A percentile compares a stretch with the other conserved stretches of the same genome.
Evolutionary conservation across 2,797 vertebrate genomes (phyloP).

Genomic region (Furcifer pardalis): DNA sequence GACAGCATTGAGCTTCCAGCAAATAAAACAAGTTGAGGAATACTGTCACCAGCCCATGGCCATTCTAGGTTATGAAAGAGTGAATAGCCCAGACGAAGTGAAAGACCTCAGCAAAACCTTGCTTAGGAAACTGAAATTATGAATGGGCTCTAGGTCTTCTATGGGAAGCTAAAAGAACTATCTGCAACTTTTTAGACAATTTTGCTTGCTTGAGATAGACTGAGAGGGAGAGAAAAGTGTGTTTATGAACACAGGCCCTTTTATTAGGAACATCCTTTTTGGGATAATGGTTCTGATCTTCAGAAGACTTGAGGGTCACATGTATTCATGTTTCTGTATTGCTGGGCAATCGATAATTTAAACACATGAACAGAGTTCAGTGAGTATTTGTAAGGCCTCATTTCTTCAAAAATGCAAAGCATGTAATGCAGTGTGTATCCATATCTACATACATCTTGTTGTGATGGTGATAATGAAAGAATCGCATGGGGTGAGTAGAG

Average conservation of each 20-base stretch:
- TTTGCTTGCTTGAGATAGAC: constrained; percentile 22
- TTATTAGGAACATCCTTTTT: background rate
- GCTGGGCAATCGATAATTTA: constrained; percentile 27
- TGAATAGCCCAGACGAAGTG: constrained; percentile 88
- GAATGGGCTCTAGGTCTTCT: constrained; percentile 32
- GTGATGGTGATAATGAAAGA: constrained; percentile 65
- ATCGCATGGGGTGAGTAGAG: constrained; percentile 37
- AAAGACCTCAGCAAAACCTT: constrained; percentile 95
- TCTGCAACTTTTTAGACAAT: constrained; percentile 6
- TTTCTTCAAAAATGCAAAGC: constrained; percentile 35
- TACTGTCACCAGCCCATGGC: constrained; percentile 96
- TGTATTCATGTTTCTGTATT: constrained; percentile 34
- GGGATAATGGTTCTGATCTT: constrained; percentile 28
- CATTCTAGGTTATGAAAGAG: constrained; percentile 90
- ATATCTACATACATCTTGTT: constrained; percentile 66
- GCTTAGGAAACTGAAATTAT: constrained; percentile 88
- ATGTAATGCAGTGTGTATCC: constrained; percentile 49
- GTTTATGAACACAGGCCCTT: constrained; percentile 24
- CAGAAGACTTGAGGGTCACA: constrained; percentile 57
- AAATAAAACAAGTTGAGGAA: constrained; percentile 99
- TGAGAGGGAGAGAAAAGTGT: constrained; percentile 17
- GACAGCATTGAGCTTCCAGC: constrained; percentile 93
- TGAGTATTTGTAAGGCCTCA: constrained; percentile 36
- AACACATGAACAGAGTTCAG: constrained; percentile 16
- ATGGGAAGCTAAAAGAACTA: background rate